Evolutionary conservation across 35 echinoderm and acorn worm species (phyloP), one percentile per base, ranked within the genome.

Genomic region (Anneissia japonica): DNA sequence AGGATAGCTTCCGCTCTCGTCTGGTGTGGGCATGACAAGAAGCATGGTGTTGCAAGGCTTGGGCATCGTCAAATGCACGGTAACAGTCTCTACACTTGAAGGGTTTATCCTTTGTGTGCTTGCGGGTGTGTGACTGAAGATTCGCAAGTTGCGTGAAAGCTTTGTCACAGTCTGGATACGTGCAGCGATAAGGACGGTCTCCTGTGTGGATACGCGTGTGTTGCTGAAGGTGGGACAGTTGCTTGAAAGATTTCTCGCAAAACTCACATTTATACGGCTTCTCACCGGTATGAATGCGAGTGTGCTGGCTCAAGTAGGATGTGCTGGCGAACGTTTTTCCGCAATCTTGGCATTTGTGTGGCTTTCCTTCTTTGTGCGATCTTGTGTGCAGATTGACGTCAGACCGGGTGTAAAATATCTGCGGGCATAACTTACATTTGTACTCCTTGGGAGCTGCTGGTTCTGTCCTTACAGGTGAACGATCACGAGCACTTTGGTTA

Each of bases 51-150:
- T 98, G 95, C 79, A 98, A 92, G 38, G 88, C 88, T n/a, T 93
- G 92, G 0, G 91, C 77, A n/a, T 93, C 95, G 39, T 93, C 95
- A 34, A 87, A 94, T 10, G 91, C 95, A 32, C 95, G 84, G 79
- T 98, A 98, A 75, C 95, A 98, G 74, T 98, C 91, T 3, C 88
- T 86, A 46, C 95, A 98, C 72, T 98, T 98, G 81, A 91, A 98
- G 4, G 95, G 95, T 80, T 98, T 98, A 87, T 98, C 95, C 82
- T 98, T 98, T 76, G 93, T 98, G 56, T 98, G 95, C 46, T 92
- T 83, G 34, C 95, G 74, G 89, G 92, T 94, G 84, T 98, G 95
- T 34, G 93, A 92, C 76, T 98, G 95, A n/a, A 98, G 82, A 76
- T 98, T 98, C 0, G 95, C 90, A 28, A 98, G 82, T 84, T 98